phyloP scores from a whole-genome alignment of 2,113 vertebrate species.

The Xiphophorus maculatus region DNA sequence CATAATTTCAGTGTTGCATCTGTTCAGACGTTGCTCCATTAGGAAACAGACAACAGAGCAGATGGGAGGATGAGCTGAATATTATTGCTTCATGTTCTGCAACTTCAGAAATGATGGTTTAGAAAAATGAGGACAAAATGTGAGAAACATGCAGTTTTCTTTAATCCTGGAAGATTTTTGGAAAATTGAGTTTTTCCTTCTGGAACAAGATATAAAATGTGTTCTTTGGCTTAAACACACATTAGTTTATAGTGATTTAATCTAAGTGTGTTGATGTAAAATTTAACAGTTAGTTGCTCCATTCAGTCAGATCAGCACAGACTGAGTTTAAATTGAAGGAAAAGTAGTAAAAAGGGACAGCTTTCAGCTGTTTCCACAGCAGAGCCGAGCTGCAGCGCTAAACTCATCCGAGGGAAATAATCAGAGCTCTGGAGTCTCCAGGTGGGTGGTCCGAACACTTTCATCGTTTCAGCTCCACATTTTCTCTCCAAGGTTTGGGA shows the following conservation, averaged over 20 bases:
- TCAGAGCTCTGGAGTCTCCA: conserved; percentile 34
- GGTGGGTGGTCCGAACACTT: conserved; percentile 68
- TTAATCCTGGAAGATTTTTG: not conserved
- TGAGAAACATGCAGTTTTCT: not conserved
- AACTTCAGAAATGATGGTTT: not conserved
- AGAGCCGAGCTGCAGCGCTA: conserved; percentile 32
- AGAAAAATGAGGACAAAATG: not conserved
- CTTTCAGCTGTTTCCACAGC: too few relatives aligned
- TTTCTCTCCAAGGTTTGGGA: conserved; percentile 35
- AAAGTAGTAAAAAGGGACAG: not conserved
- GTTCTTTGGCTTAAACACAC: not conserved
- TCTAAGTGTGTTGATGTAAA: not conserved
- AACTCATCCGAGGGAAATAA: conserved; percentile 50
- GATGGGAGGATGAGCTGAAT: not conserved
- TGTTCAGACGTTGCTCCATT: not conserved
- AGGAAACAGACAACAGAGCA: not conserved
- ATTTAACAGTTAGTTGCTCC: too few relatives aligned
- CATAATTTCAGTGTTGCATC: not conserved
- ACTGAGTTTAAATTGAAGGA: not conserved
- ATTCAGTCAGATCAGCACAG: not conserved
- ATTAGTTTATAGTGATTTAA: not conserved
- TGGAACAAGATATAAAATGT: not conserved
- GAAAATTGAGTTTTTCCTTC: not conserved
- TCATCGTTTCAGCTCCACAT: not conserved
- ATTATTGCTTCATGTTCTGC: not conserved